Conservation (phyloP, 2,797 vertebrate species). For the Denticeps clupeoides region DNA sequence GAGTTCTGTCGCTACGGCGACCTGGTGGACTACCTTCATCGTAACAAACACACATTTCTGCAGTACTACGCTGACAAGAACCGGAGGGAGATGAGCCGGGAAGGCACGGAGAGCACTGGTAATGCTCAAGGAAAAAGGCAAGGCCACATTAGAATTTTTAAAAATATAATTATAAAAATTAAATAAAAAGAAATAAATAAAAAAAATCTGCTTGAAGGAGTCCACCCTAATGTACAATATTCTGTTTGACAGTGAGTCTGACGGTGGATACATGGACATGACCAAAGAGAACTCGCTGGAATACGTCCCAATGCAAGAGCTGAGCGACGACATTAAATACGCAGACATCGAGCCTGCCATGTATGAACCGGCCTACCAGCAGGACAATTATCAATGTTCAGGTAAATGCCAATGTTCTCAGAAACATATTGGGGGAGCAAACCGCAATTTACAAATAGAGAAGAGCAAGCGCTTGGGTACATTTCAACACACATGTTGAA, state of each 20-base stretch:
- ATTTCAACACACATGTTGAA: background rate
- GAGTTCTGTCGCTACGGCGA: slow-evolving; percentile 91
- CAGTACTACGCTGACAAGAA: slow-evolving; percentile 51
- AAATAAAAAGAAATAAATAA: too few relatives aligned
- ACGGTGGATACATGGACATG: slow-evolving; percentile 91
- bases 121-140: slow-evolving; percentile 31
- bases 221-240: background rate
- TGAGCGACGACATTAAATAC: slow-evolving; percentile 63
- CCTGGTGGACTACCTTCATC: slow-evolving; percentile 82
- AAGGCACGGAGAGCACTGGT: slow-evolving; percentile 6
- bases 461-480: background rate
- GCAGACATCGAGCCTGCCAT: slow-evolving; percentile 63
- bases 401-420: slow-evolving; percentile 29
- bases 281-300: slow-evolving; percentile 66
- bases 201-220: too few relatives aligned
- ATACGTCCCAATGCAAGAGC: slow-evolving; percentile 72
- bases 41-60: slow-evolving; percentile 73
- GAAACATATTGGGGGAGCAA: background rate
- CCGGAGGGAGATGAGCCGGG: slow-evolving; percentile 48
- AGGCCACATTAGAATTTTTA: background rate
- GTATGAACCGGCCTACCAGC: slow-evolving; percentile 55
- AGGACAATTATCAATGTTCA: slow-evolving; percentile 49
- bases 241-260: slow-evolving; percentile 54
- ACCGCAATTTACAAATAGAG: background rate
- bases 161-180: too few relatives aligned